Evolutionary conservation across 2,113 vertebrate species (phyloP).

Genomic region (Chascanopsetta lugubris): DNA sequence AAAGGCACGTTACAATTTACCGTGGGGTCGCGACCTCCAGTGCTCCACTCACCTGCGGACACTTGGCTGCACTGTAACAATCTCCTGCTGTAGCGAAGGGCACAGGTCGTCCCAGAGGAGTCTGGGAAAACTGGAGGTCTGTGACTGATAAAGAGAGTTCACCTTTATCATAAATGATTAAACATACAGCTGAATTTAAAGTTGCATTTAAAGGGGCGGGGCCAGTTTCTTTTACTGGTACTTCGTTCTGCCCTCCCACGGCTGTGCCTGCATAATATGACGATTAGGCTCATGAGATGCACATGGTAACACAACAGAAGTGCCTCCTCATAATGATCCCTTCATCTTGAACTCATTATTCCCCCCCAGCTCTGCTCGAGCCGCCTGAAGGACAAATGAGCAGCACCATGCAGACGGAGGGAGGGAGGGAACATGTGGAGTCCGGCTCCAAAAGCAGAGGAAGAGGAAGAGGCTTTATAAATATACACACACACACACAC

Average conservation of each 20-base stretch:
- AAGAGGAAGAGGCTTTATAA: constrained; percentile 29
- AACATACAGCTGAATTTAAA: no score
- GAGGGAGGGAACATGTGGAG: constrained; percentile 56
- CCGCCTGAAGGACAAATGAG: constrained; percentile 67
- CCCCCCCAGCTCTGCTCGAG: constrained; percentile 30
- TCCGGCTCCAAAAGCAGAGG: constrained; percentile 25
- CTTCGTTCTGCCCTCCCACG: constrained; percentile 9
- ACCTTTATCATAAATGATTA: no score
- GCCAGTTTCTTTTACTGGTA: no score
- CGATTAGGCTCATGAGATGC: constrained; percentile 32
- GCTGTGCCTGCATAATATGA: constrained; percentile 6
- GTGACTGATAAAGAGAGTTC: constrained; percentile 82
- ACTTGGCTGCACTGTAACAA: constrained; percentile 91
- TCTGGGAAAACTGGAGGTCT: constrained; percentile 89
- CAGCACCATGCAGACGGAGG: constrained; percentile 56
- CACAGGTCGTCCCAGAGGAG: constrained; percentile 84
- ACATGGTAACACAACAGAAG: constrained; percentile 19
- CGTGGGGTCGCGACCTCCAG: not conserved
- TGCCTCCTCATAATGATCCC: constrained; percentile 37
- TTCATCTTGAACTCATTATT: constrained; percentile 76
- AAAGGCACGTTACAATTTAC: not conserved
- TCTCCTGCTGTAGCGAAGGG: constrained; percentile 91
- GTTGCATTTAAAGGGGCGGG: no score
- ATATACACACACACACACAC: not conserved
- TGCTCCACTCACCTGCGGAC: constrained; percentile 86